Percentiles rank a stretch among this genome's conserved stretches.
These are phyloP conservation scores for Tanypteryx hageni DNA, from an alignment of 2,888 invertebrate genomes.

Conservation along the genomic window DNA sequence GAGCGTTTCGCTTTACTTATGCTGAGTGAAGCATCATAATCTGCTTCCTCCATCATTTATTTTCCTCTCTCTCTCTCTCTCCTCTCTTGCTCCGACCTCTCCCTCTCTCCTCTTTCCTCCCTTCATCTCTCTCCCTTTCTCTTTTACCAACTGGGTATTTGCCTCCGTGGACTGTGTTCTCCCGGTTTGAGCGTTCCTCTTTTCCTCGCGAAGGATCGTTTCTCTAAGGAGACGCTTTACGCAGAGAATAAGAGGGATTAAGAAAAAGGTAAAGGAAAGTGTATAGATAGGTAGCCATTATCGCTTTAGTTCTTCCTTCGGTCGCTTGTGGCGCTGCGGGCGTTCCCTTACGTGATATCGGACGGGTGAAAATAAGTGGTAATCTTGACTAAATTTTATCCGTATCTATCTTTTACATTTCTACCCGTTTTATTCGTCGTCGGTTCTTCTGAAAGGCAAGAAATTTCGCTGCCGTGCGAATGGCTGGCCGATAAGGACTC, in stretches of 20 bases:
- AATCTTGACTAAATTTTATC: not conserved
- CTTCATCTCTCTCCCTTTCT: not conserved
- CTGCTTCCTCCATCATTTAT: constrained; percentile 62
- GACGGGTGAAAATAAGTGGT: too few species aligned
- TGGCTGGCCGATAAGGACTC: constrained; percentile 42
- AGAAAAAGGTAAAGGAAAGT: too few species aligned
- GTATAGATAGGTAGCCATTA: not conserved
- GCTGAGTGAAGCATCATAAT: constrained; percentile 57
- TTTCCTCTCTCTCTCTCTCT: constrained; percentile 33
- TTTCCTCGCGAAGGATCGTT: not conserved
- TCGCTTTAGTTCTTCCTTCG: not conserved
- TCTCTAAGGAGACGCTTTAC: not conserved
- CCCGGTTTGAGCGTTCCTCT: not conserved
- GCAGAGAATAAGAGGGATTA: too few species aligned
- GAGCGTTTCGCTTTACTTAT: constrained; percentile 58
- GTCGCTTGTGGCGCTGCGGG: not conserved
- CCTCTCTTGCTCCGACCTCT: not conserved
- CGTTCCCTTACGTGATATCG: not conserved
- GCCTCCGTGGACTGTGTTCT: constrained; percentile 19
- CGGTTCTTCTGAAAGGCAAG: not conserved
- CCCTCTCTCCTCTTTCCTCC: not conserved
- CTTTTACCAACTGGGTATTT: not conserved
- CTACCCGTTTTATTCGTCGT: not conserved
- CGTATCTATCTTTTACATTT: not conserved
- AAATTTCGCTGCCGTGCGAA: not conserved